Evolutionary conservation across 2,113 vertebrate species (phyloP).

Genomic region (Hippolais icterina): DNA sequence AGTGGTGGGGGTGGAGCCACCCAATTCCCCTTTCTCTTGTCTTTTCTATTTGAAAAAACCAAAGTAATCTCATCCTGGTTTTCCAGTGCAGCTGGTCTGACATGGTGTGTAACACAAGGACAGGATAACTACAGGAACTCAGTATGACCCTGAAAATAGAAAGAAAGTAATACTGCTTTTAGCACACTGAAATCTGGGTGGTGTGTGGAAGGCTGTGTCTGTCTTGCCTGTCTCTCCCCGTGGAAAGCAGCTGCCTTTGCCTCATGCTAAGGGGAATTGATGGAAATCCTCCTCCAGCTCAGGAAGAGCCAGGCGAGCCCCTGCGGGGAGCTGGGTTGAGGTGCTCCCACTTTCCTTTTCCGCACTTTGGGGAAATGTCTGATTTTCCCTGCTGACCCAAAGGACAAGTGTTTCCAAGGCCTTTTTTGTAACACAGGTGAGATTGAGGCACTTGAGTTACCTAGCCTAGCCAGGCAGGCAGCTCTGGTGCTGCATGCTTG

Average conservation of each 20-base stretch:
- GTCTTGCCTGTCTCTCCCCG: not conserved
- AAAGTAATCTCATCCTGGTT: not conserved
- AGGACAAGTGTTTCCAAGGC: not conserved
- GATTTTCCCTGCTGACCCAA: not conserved
- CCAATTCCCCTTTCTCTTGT: not conserved
- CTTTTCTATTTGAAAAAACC: not conserved
- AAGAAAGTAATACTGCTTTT: not conserved
- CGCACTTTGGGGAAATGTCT: not conserved
- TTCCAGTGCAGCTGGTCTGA: not conserved
- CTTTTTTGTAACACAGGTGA: not conserved
- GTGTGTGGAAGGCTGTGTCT: not conserved
- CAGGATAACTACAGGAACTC: not conserved
- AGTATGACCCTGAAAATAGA: not conserved
- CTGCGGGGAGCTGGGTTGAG: not conserved
- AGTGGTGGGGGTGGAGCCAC: not conserved
- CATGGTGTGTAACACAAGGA: not conserved
- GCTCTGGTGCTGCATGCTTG: not conserved
- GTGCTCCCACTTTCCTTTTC: not conserved
- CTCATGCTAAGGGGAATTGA: not conserved
- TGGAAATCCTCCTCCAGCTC: not conserved
- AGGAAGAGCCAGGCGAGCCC: not conserved
- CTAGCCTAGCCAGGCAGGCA: fast-evolving
- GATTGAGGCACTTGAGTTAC: not conserved
- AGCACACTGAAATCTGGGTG: not conserved
- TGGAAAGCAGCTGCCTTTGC: not conserved